These are phyloP conservation scores for Archivesica marissinica DNA, from an alignment of 1,140 invertebrate species.

Conservation along the genomic window DNA sequence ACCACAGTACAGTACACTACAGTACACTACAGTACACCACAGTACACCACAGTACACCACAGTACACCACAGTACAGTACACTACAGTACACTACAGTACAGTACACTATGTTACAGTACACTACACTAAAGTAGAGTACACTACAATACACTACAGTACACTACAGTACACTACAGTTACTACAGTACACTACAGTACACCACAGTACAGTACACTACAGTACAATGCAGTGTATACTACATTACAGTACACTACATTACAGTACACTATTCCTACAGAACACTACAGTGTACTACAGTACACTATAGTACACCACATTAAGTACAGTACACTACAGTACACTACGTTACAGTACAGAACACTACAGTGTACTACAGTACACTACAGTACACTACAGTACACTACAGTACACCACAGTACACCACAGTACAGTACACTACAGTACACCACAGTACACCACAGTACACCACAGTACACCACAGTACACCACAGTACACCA, in stretches of 20 bases:
- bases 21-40: slow-evolving; percentile 54
- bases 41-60: slow-evolving; percentile 38
- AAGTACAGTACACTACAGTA: slow-evolving; percentile 63
- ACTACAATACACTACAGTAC: too few relatives aligned
- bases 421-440: slow-evolving; percentile 53
- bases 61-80: slow-evolving; percentile 32
- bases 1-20: slow-evolving; percentile 22
- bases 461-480: slow-evolving; percentile 66
- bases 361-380: too few relatives aligned
- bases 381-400: slow-evolving; percentile 60
- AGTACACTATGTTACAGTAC: too few relatives aligned
- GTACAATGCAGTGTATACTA: too few relatives aligned
- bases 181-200: slow-evolving; percentile 44
- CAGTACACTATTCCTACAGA: slow-evolving; percentile 64
- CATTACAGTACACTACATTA: slow-evolving; percentile 64
- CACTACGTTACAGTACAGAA: too few relatives aligned
- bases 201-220: slow-evolving; percentile 63
- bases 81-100: slow-evolving; percentile 22
- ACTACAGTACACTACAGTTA: too few relatives aligned
- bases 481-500: slow-evolving; percentile 61
- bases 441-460: slow-evolving; percentile 43
- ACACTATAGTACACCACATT: too few relatives aligned
- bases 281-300: too few relatives aligned
- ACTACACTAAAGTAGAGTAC: too few relatives aligned
- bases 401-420: slow-evolving; percentile 48